These are phyloP conservation scores for Lonchura striata DNA, from an alignment of 2,113 vertebrate species.

Conservation along the genomic window DNA sequence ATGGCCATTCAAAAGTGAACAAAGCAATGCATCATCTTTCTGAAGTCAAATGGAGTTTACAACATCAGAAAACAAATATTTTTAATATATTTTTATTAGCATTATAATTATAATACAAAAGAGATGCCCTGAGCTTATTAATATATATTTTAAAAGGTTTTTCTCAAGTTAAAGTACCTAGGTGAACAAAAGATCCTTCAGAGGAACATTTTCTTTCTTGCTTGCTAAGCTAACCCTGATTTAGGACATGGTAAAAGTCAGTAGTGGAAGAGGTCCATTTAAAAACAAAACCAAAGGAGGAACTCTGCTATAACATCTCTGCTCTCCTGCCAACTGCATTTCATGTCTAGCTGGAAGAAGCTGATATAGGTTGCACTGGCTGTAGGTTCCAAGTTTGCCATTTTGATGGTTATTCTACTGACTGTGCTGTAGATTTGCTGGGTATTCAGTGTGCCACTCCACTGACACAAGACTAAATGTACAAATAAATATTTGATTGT, in stretches of 20 bases:
- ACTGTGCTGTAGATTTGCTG: neutral
- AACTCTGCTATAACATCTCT: neutral
- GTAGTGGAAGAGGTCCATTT: neutral
- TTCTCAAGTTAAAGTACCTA: neutral
- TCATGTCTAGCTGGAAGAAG: neutral
- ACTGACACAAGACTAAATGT: neutral
- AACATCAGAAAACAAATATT: neutral
- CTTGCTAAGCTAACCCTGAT: neutral
- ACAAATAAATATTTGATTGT: slow-evolving; percentile 66
- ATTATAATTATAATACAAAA: neutral
- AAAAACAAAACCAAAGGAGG: neutral
- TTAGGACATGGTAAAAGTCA: neutral
- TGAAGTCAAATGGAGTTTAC: neutral
- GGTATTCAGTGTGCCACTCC: neutral
- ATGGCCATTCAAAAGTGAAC: neutral
- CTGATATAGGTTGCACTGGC: neutral
- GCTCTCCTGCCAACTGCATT: neutral
- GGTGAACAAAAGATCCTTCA: neutral
- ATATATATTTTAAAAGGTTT: neutral
- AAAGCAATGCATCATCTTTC: neutral
- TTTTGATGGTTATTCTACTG: neutral
- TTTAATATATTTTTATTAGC: neutral
- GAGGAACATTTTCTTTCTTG: neutral
- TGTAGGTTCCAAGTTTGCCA: neutral
- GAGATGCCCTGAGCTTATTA: neutral